phyloP scores from a whole-genome alignment of 2,888 invertebrate species.

The Melieria crassipennis region DNA sequence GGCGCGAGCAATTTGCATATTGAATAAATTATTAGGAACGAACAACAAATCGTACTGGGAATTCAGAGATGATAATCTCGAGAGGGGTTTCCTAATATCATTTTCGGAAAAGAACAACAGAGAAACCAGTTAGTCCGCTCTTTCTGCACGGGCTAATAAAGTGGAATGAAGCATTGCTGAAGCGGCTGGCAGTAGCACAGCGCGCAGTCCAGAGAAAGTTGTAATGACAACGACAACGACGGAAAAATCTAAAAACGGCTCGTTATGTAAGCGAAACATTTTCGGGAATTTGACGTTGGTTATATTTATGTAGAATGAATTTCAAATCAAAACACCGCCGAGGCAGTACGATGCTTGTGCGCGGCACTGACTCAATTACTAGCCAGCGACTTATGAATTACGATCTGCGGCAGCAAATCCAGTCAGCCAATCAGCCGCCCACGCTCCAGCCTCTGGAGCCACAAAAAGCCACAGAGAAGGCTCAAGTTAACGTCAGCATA shows the following conservation, averaged over 20 bases:
- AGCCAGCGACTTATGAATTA: too few relatives aligned
- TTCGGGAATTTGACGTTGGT: too few relatives aligned
- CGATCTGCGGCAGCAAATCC: too few relatives aligned
- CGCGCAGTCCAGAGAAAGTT: constrained; percentile 2
- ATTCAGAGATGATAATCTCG: constrained; percentile 29
- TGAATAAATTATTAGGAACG: constrained; percentile 52
- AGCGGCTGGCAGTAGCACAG: neutral
- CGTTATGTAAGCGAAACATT: too few relatives aligned
- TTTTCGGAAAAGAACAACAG: constrained; percentile 9
- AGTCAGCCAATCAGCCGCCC: too few relatives aligned
- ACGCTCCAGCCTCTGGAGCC: too few relatives aligned
- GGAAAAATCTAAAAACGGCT: too few relatives aligned
- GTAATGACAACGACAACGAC: neutral
- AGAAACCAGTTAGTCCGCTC: constrained; percentile 19
- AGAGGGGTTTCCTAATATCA: constrained; percentile 34
- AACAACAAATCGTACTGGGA: constrained; percentile 42
- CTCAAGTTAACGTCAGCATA: constrained; percentile 8
- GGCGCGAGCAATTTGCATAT: constrained; percentile 39
- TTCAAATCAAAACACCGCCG: too few relatives aligned
- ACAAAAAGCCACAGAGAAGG: neutral
- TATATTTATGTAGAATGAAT: too few relatives aligned
- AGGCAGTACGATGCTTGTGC: too few relatives aligned
- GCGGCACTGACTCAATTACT: too few relatives aligned
- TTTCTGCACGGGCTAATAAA: neutral
- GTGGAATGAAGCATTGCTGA: neutral